A percentile compares a stretch with the other conserved stretches of the same genome.
Conservation (phyloP, 2,888 invertebrate species). For the Morpho helenor region DNA sequence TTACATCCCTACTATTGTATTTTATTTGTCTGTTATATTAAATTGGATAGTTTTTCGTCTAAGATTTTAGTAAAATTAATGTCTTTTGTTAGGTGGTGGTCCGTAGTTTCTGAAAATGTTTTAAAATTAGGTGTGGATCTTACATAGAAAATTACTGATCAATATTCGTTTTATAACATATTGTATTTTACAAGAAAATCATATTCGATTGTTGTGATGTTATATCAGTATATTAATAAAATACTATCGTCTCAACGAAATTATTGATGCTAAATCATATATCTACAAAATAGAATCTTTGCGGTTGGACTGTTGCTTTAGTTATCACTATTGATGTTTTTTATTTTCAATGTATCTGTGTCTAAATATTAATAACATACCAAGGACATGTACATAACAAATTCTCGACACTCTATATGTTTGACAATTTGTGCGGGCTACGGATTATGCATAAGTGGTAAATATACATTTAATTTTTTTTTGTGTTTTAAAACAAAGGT, state of each 20-base stretch:
- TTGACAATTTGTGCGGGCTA: conserved; percentile 63
- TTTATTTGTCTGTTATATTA: too few relatives aligned
- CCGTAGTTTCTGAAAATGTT: too few relatives aligned
- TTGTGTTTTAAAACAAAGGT: background rate
- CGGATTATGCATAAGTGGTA: conserved; percentile 69
- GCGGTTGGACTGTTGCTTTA: conserved; percentile 22
- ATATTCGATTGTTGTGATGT: background rate
- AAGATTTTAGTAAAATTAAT: background rate
- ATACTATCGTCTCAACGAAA: conserved; percentile 16
- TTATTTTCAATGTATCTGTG: conserved; percentile 57
- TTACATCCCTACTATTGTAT: too few relatives aligned
- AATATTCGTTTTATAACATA: conserved; percentile 6
- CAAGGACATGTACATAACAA: conserved; percentile 77
- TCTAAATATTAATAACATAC: conserved; percentile 54
- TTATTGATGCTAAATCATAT: conserved; percentile 25
- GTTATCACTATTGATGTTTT: conserved; percentile 18
- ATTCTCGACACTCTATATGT: conserved; percentile 60
- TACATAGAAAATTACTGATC: conserved; percentile 6
- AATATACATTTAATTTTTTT: conserved; percentile 31
- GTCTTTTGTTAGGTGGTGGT: too few relatives aligned
- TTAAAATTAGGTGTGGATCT: conserved; percentile 5
- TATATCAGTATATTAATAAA: conserved; percentile 11
- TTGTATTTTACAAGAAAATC: conserved; percentile 4
- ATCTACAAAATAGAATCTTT: conserved; percentile 15
- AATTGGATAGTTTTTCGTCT: background rate